phyloP scores from a whole-genome alignment of 2,888 invertebrate genomes.

The Hypomecis punctinalis region DNA sequence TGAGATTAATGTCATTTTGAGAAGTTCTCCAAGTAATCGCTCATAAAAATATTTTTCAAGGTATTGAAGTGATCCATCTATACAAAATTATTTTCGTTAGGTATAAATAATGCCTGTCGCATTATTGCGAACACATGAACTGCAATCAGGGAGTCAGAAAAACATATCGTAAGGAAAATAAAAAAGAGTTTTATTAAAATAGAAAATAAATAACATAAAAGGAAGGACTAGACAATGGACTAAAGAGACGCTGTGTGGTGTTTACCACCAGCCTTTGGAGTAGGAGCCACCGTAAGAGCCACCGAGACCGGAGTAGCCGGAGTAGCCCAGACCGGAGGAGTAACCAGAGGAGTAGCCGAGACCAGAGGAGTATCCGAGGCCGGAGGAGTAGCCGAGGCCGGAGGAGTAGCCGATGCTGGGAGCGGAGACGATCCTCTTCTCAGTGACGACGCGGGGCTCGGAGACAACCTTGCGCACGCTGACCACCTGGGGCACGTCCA shows the following conservation, averaged over 20 bases:
- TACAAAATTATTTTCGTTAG: too few relatives aligned
- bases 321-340: neutral
- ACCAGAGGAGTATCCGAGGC: neutral
- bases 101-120: too few relatives aligned
- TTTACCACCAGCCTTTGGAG: conserved; percentile 44
- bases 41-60: too few relatives aligned
- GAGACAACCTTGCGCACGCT: conserved; percentile 45
- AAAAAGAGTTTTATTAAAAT: too few relatives aligned
- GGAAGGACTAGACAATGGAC: too few relatives aligned
- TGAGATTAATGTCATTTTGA: too few relatives aligned
- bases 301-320: conserved; percentile 35
- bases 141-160: too few relatives aligned
- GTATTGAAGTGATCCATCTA: too few relatives aligned
- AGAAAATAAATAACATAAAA: too few relatives aligned
- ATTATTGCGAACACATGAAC: too few relatives aligned
- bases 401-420: conserved; percentile 45
- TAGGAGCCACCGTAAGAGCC: conserved; percentile 33
- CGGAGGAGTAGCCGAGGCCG: conserved; percentile 9
- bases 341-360: conserved; percentile 40
- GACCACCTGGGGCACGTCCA: conserved; percentile 54
- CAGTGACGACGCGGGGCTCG: conserved; percentile 40
- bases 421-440: conserved; percentile 34
- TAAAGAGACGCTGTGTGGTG: conserved; percentile 8
- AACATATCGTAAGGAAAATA: too few relatives aligned
- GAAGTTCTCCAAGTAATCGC: too few relatives aligned